Evolutionary conservation across 2,797 vertebrate genomes (phyloP), one percentile per base, ranked within the genome.

Genomic region (Neosilurus hyrtlii): DNA sequence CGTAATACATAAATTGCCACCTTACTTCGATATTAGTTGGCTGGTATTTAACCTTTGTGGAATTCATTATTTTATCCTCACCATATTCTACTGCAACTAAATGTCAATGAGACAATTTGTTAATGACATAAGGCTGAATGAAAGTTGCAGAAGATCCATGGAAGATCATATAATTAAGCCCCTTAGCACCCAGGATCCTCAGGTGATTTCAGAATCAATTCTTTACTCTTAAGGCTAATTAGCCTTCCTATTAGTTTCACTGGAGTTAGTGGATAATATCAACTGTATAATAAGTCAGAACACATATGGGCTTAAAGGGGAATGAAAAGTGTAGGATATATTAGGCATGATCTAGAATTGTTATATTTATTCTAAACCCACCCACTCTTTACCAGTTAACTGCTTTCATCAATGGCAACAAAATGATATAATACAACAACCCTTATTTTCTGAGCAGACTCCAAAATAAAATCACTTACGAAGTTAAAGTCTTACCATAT

Each of bases 401-500:
- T 57, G 73, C 20, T 57, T 77, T 56, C 7, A n/a, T 35, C 3
- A 57, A 12, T 22, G 9, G 30, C 2, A 1, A 12, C 54, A 61
- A 59, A 57, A 24, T 18, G 10, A 16, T n/a, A 37, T n/a, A 75
- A 52, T 0, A 37, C 54, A 30, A 57, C 10, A 30, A 75, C 4
- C 24, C 7, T 22, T 61, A 61, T 43, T n/a, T 18, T 74, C 26
- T 12, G 26, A 37, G 20, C 26, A 16, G 57, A 61, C 75, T 0
- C 14, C 0, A 63, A 78, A 51, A 51, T 65, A 65, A 79, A 52
- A 2, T 26, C 76, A 51, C 43, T 65, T 52, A 65, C 2, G 15
- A 52, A 30, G 24, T 11, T 65, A 20, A 65, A 52, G 43, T 52
- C 92, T 94, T 88, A 95, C 95, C 95, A 93, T 93, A 82, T 92